Evolutionary conservation across 2,888 invertebrate genomes (phyloP), one percentile per base, ranked within the genome.

Genomic region (Ethmia dodecea): DNA sequence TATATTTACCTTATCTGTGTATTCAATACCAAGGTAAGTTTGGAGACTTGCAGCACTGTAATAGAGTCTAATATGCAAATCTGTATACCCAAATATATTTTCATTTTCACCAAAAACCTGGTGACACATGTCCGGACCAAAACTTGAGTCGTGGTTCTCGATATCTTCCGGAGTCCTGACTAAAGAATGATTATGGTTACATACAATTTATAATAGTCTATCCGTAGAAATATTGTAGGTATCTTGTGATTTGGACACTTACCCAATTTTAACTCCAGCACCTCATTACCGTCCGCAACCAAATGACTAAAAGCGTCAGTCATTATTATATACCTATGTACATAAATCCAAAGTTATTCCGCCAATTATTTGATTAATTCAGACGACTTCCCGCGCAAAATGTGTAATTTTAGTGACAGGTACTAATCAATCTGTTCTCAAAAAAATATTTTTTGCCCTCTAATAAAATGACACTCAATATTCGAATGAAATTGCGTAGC

Each of bases 41-140:
- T 92, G 91, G 39, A 97, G 86, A 42, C 91, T 91, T 12, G 92
- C 93, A 34, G 96, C 95, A 40, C 92, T 91, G 66, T 95, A 97
- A 62, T 91, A 93, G 2, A 98, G 75, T 43, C 91, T 88, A 2
- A 98, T 90, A 39, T 88, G 88, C 20, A 98, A 79, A 58, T 95
- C 93, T 60, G 93, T 91, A 68, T 97, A 99, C 2, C 98, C 99
- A 86, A 97, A 97, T 68, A 99, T 96, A 42, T 91, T 93, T 80
- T 99, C 99, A 57, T 90, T 92, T 49, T 95, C 94, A 3, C 96
- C 96, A 73, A 96, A 97, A 37, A 97, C 92, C 78, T 98, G 97
- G 86, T 98, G 96, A 33, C 95, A 94, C 94, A 97, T 96, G 36
- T 92, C 92, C 0, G 97, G 96, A 22, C 89, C 86, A 62, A 96